Evolutionary conservation across 2,113 vertebrate genomes (phyloP).

Genomic region (Mesembrinibis cayennensis): DNA sequence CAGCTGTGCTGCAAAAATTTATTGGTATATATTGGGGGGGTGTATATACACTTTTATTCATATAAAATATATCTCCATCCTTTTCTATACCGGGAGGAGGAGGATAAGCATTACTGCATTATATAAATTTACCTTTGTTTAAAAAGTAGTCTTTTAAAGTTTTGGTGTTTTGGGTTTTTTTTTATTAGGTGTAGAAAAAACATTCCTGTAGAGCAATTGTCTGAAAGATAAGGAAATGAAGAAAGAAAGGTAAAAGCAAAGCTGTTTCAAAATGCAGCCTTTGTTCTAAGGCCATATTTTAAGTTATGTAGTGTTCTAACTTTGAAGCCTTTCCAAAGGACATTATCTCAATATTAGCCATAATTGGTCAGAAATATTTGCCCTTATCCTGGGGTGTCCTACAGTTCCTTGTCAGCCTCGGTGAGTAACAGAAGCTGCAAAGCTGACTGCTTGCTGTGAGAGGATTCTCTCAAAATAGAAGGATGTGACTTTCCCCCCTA

Average conservation of each 20-base stretch:
- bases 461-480: conserved; percentile 29
- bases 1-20: not conserved
- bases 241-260: not conserved
- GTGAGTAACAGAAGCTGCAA: not conserved
- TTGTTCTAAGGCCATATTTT: not conserved
- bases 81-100: not conserved
- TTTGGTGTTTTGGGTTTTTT: not conserved
- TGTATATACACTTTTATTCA: not conserved
- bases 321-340: not conserved
- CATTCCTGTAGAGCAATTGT: not conserved
- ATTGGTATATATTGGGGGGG: not conserved
- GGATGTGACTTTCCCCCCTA: not conserved
- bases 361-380: not conserved
- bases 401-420: not conserved
- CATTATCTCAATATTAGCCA: not conserved
- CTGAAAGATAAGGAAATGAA: not conserved
- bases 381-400: not conserved
- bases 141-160: not conserved
- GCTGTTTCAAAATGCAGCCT: not conserved
- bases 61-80: not conserved
- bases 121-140: not conserved
- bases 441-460: not conserved
- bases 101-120: not conserved
- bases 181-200: not conserved
- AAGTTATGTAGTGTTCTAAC: not conserved